Evolutionary conservation across 2,888 invertebrate species (phyloP).

Genomic region (Temnothorax ravouxi): DNA sequence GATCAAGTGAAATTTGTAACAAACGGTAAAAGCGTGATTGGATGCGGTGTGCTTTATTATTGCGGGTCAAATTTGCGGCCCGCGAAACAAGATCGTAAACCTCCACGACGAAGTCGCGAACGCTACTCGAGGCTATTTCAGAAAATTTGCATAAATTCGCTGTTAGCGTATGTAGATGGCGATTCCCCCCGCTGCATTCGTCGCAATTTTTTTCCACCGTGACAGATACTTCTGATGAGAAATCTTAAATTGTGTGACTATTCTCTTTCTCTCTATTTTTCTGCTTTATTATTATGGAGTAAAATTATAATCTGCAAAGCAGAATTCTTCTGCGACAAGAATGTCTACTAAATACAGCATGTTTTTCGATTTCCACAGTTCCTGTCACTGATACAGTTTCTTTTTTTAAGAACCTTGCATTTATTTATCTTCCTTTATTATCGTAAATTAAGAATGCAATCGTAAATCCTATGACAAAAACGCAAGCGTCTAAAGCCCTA

Average conservation of each 20-base stretch:
- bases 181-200: neutral
- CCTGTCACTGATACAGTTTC: neutral
- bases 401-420: neutral
- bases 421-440: neutral
- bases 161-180: neutral
- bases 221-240: neutral
- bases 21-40: slow-evolving; percentile 54
- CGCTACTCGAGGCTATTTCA: neutral
- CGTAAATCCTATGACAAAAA: slow-evolving; percentile 4
- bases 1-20: slow-evolving; percentile 56
- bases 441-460: neutral
- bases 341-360: neutral
- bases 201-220: neutral
- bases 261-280: neutral
- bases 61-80: slow-evolving; percentile 45
- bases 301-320: neutral
- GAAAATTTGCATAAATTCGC: slow-evolving; percentile 13
- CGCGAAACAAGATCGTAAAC: slow-evolving; percentile 51
- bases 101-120: slow-evolving; percentile 21
- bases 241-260: neutral
- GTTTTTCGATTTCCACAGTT: neutral
- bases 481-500: neutral
- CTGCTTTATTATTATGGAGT: neutral
- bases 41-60: slow-evolving; percentile 50
- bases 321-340: neutral